Conservation (phyloP, 1,140 invertebrate species). For the Vanessa tameamea region DNA sequence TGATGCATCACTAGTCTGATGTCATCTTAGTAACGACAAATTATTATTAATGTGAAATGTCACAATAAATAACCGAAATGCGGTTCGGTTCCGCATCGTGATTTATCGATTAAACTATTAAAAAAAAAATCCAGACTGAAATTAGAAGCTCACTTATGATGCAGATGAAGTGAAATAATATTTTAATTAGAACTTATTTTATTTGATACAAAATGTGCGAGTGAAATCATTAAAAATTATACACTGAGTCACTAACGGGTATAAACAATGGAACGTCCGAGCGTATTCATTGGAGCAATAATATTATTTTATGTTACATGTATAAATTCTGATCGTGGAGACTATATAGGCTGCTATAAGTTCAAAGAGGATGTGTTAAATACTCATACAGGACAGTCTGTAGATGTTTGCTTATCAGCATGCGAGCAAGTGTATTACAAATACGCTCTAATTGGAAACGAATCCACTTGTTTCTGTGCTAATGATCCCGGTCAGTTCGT, state of each 20-base stretch:
- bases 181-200: background rate
- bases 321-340: conserved; percentile 57
- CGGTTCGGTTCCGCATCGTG: conserved; percentile 29
- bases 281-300: conserved; percentile 38
- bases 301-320: conserved; percentile 38
- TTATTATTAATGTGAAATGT: conserved; percentile 18
- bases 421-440: conserved; percentile 76
- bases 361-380: conserved; percentile 64
- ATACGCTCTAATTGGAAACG: conserved; percentile 71
- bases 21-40: conserved; percentile 2
- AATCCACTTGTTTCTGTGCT: conserved; percentile 74
- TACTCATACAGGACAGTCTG: conserved; percentile 70
- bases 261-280: conserved; percentile 62
- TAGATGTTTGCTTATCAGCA: conserved; percentile 70
- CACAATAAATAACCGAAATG: conserved; percentile 42
- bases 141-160: background rate
- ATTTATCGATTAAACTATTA: conserved; percentile 29
- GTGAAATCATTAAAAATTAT: conserved; percentile 2
- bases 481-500: conserved; percentile 64
- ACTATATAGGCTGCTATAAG: conserved; percentile 69
- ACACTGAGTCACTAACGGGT: conserved; percentile 21
- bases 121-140: background rate
- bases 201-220: background rate
- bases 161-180: background rate
- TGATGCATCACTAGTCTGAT: conserved; percentile 6